A percentile compares a stretch with the other conserved stretches of the same genome.
phyloP scores from a whole-genome alignment of 2,113 vertebrate species.

The Xiphias gladius region DNA sequence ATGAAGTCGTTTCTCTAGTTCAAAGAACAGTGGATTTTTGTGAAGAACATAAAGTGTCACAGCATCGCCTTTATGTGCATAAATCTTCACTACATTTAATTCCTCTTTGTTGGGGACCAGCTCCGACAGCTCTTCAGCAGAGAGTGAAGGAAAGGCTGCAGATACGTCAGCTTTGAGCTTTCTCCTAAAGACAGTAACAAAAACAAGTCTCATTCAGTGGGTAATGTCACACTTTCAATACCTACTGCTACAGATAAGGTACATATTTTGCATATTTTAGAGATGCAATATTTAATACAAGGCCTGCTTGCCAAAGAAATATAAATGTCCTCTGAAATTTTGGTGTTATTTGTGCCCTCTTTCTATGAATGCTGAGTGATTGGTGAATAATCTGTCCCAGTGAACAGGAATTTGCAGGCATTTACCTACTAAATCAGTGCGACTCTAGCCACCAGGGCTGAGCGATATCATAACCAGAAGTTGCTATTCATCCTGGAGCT shows the following conservation, averaged over 20 bases:
- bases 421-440: too few relatives aligned
- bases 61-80: slow-evolving; percentile 91
- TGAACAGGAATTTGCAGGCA: too few relatives aligned
- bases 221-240: background rate
- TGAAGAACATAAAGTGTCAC: slow-evolving; percentile 89
- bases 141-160: slow-evolving; percentile 87
- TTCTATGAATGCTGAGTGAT: too few relatives aligned
- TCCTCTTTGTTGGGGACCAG: slow-evolving; percentile 95
- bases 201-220: background rate
- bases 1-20: slow-evolving; percentile 90
- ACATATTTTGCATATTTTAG: too few relatives aligned
- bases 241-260: background rate
- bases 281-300: too few relatives aligned
- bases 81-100: slow-evolving; percentile 90
- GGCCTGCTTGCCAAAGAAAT: too few relatives aligned
- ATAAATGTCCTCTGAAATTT: too few relatives aligned
- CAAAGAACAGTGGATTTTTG: slow-evolving; percentile 93
- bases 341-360: too few relatives aligned
- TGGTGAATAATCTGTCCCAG: too few relatives aligned
- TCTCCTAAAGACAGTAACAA: slow-evolving; percentile 81
- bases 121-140: slow-evolving; percentile 86
- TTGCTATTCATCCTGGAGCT: too few relatives aligned
- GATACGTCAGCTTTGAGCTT: slow-evolving; percentile 91
- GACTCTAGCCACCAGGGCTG: too few relatives aligned
- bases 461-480: too few relatives aligned